Base-by-base conservation (phyloP, 2,888 invertebrate genomes). In the Aromia moschata region DNA sequence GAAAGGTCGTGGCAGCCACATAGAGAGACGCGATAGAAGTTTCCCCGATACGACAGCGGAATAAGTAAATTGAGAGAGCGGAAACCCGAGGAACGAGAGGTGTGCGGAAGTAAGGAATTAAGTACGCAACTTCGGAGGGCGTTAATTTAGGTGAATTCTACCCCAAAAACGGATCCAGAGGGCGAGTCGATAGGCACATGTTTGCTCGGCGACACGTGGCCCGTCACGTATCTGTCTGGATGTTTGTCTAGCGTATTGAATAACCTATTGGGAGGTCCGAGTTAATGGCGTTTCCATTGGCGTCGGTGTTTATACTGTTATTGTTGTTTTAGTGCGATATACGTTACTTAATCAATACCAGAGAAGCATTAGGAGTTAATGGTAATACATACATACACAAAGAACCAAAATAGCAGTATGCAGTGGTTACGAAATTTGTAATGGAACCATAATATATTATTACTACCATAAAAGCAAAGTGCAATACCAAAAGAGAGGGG, bases 31-130 rank as follows among this genome's bases (percentile, higher is more conserved):
- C 25, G 37, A 9, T 18, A 12, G 37, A 25, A 18, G 20, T n/a
- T n/a, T n/a, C 47, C 2, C 20, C 17, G 12, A 36, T n/a, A 47
- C 47, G 47, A 47, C 36, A 47, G 36, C 47, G 47, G 47, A 37
- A 47, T 47, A 37, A 47, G 47, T 5, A n/a, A 46, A 47, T 20
- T 37, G 37, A 37, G 47, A 37, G 47, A 47, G 11, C 16, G 16
- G 47, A 33, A 36, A 36, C 36, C 47, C 47, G 10, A 18, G 18
- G 37, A 47, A 11, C 11, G 36, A 16, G 47, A 47, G 47, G 47
- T 54, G 37, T 18, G 56, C 51, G 60, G 56, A 60, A 60, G 56
- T 45, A 40, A 55, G 60, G 52, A 60, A 60, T 60, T 43, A 56
- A 60, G 60, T 52, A n/a, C n/a, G n/a, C n/a, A 52, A 56, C 56